Conservation (phyloP, 2,113 vertebrate species). For the Elanoides forficatus region DNA sequence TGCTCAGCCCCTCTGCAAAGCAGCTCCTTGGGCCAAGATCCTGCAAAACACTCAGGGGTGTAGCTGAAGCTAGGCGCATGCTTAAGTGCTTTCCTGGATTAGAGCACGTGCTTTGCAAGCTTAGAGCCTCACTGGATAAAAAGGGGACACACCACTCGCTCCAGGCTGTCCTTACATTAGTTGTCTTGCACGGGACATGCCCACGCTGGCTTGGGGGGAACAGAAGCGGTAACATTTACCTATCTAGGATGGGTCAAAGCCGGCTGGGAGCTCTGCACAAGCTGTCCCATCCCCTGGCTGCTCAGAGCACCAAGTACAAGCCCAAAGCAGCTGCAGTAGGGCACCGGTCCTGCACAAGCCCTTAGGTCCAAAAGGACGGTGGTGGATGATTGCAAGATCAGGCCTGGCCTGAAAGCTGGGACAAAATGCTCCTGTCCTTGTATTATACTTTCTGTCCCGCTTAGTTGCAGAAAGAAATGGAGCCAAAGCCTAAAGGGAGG, state of each 20-base stretch:
- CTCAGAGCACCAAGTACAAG: neutral
- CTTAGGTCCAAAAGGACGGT: neutral
- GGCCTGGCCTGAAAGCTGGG: neutral
- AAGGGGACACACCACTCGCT: neutral
- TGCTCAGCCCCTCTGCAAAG: neutral
- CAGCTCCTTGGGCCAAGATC: neutral
- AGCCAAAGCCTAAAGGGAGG: neutral
- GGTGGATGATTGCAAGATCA: neutral
- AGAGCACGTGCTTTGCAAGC: neutral
- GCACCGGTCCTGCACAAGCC: neutral
- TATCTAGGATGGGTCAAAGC: neutral
- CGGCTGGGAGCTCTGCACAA: neutral
- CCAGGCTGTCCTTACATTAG: neutral
- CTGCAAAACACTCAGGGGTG: neutral
- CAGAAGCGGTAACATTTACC: fast-evolving
- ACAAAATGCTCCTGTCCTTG: neutral
- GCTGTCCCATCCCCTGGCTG: neutral
- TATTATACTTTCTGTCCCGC: too few relatives aligned
- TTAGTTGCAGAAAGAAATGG: fast-evolving
- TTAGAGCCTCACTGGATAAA: fast-evolving
- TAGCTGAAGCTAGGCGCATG: neutral
- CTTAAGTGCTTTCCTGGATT: neutral
- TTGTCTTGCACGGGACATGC: neutral
- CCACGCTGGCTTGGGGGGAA: neutral
- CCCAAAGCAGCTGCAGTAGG: too few relatives aligned